Conservation (phyloP, 2,113 vertebrate genomes). For the Sinocyclocheilus anshuiensis region DNA sequence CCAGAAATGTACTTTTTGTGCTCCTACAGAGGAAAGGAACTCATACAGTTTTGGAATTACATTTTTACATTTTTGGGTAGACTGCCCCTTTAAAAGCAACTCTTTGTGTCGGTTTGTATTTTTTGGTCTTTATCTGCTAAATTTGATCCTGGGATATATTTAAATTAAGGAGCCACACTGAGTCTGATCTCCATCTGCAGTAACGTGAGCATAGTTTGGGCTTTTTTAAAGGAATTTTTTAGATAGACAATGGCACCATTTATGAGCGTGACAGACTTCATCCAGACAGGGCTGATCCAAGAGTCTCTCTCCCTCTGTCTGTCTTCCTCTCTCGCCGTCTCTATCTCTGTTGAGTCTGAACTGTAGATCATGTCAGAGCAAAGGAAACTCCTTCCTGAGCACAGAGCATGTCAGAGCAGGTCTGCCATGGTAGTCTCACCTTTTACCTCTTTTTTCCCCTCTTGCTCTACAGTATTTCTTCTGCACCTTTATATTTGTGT, state of each 20-base stretch:
- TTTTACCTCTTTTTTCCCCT: background rate
- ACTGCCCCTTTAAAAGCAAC: conserved; percentile 15
- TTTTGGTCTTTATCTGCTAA: background rate
- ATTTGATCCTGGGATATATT: background rate
- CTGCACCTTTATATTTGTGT: background rate
- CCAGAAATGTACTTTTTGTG: background rate
- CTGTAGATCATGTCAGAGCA: conserved; percentile 45
- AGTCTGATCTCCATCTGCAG: conserved; percentile 34
- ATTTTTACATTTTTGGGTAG: background rate
- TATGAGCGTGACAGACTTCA: conserved; percentile 50
- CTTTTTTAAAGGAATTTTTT: conserved; percentile 20
- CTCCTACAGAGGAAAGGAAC: background rate
- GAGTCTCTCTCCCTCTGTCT: background rate
- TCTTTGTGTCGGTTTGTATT: background rate
- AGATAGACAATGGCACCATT: conserved; percentile 52
- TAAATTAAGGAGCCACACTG: conserved; percentile 10
- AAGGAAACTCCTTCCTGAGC: conserved; percentile 41
- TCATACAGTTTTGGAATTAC: background rate
- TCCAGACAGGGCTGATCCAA: conserved; percentile 20
- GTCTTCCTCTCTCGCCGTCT: background rate
- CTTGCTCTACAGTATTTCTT: background rate
- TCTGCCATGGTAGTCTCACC: background rate
- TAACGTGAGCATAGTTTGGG: conserved; percentile 46
- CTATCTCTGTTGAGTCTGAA: background rate
- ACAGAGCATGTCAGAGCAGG: conserved; percentile 42